Conservation (phyloP, 2,888 invertebrate genomes). For the Archips xylosteana region DNA sequence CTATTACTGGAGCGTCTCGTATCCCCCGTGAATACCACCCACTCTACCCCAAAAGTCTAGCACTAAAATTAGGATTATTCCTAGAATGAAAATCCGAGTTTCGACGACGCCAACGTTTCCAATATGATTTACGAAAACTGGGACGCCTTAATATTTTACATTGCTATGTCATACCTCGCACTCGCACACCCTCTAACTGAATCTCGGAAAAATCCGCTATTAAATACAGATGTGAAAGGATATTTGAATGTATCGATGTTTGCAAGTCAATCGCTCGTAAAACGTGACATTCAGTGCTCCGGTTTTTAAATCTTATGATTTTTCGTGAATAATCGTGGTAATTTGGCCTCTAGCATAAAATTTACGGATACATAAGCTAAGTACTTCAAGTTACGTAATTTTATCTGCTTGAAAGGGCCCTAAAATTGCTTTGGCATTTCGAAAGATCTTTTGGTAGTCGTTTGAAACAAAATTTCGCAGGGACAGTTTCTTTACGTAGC, state of each 20-base stretch:
- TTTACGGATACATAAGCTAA: neutral
- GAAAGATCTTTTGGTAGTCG: neutral
- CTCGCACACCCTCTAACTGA: neutral
- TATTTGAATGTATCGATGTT: neutral
- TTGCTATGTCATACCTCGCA: neutral
- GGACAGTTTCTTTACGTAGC: neutral
- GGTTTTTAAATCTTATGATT: neutral
- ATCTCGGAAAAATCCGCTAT: neutral
- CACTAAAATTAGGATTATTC: slow-evolving; percentile 7
- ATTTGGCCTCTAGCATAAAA: neutral
- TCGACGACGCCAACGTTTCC: slow-evolving; percentile 12
- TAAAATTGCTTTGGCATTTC: neutral
- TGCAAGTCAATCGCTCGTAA: neutral
- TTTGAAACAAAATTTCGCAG: neutral
- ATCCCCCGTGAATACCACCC: neutral
- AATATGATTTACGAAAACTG: slow-evolving; percentile 29
- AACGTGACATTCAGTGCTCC: neutral
- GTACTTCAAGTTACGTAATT: neutral
- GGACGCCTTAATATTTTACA: slow-evolving; percentile 8
- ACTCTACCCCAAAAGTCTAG: neutral
- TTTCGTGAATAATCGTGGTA: neutral
- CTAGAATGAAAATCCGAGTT: slow-evolving; percentile 16
- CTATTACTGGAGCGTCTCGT: no score
- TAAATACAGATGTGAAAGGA: neutral
- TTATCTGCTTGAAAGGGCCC: neutral